These are phyloP conservation scores for Reticulitermes lucifugus DNA, from an alignment of 2,888 invertebrate species.

Conservation along the genomic window DNA sequence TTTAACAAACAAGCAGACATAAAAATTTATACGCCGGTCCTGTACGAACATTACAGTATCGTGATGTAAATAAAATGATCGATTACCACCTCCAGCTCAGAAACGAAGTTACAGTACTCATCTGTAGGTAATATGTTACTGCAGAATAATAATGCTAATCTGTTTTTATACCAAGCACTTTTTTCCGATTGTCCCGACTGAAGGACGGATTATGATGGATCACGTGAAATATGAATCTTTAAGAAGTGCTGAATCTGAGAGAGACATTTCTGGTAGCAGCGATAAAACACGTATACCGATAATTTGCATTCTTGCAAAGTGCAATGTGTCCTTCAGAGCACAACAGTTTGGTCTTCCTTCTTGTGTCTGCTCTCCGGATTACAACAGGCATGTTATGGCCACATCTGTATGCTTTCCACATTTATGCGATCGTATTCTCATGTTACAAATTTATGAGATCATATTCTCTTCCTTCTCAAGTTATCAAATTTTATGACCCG, in stretches of 20 bases:
- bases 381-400: too few species aligned
- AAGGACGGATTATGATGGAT: slow-evolving; percentile 34
- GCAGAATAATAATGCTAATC: background rate
- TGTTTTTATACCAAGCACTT: background rate
- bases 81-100: too few species aligned
- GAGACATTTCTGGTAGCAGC: background rate
- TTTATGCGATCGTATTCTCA: too few species aligned
- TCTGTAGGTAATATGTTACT: background rate
- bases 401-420: too few species aligned
- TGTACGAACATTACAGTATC: too few species aligned
- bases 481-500: too few species aligned
- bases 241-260: background rate
- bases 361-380: too few species aligned
- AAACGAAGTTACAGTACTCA: background rate
- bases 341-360: background rate
- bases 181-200: background rate
- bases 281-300: background rate
- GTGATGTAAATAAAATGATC: too few species aligned
- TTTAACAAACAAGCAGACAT: too few species aligned
- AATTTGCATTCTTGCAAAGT: background rate
- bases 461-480: too few species aligned
- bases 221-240: slow-evolving; percentile 4
- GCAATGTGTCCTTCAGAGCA: background rate
- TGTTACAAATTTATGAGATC: too few species aligned
- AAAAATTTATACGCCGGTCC: too few species aligned